A percentile compares a stretch with the other conserved stretches of the same genome.
Evolutionary conservation across 2,888 invertebrate genomes (phyloP).

Genomic region (Ecdyonurus torrentis): DNA sequence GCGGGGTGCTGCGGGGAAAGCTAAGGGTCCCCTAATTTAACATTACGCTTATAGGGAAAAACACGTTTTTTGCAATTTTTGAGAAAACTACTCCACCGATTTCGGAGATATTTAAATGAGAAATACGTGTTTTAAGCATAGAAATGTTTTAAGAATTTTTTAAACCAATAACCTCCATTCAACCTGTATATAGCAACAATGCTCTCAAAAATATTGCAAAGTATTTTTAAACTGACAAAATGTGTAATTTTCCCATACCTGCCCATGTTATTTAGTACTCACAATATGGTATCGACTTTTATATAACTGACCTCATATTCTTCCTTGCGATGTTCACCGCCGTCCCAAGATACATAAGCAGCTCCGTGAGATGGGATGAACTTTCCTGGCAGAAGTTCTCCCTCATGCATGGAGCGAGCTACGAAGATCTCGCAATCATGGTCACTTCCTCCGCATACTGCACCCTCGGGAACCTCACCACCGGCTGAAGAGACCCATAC

Average conservation of each 20-base stretch:
- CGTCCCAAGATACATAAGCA: constrained; percentile 5
- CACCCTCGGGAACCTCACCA: constrained; percentile 53
- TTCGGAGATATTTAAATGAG: too few species aligned
- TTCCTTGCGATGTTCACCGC: not conserved
- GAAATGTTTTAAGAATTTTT: too few species aligned
- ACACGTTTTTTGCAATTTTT: too few species aligned
- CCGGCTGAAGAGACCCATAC: constrained; percentile 49
- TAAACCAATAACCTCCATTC: too few species aligned
- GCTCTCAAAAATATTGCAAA: too few species aligned
- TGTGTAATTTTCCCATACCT: not conserved
- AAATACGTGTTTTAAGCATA: too few species aligned
- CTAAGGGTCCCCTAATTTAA: too few species aligned
- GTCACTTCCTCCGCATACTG: constrained; percentile 35
- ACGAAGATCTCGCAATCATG: constrained; percentile 1
- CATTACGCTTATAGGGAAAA: too few species aligned
- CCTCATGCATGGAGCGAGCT: constrained; percentile 4
- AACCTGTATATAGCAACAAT: too few species aligned
- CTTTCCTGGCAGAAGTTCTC: constrained; percentile 8
- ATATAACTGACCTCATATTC: constrained; percentile 6
- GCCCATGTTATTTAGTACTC: not conserved
- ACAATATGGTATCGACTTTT: not conserved
- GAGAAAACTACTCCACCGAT: too few species aligned
- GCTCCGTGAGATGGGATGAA: not conserved
- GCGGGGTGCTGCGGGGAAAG: too few species aligned
- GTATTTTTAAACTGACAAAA: too few species aligned